phyloP scores from a whole-genome alignment of 2,113 vertebrate species.

The Campylorhamphus procurvoides region DNA sequence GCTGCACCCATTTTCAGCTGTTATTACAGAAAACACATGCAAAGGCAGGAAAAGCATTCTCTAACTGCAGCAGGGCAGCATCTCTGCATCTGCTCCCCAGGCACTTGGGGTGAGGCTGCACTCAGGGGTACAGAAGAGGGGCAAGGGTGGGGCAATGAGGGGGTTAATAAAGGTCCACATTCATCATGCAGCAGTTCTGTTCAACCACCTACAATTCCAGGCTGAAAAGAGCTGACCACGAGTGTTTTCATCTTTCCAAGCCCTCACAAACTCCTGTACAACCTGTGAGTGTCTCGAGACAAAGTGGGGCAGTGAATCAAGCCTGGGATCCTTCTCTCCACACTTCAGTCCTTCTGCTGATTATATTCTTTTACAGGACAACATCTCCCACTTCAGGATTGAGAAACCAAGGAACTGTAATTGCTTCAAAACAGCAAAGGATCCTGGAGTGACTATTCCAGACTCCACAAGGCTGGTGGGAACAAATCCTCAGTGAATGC shows the following conservation, averaged over 20 bases:
- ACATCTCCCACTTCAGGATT: background rate
- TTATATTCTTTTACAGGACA: background rate
- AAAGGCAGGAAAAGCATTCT: background rate
- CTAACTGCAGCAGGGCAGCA: background rate
- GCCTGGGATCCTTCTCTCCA: background rate
- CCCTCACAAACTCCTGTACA: background rate
- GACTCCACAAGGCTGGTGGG: background rate
- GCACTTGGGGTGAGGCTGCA: background rate
- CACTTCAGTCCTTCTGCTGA: background rate
- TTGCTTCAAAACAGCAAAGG: background rate
- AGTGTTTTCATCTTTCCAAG: background rate
- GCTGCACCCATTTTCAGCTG: background rate
- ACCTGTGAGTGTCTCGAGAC: background rate
- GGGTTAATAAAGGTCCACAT: background rate
- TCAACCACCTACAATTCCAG: background rate
- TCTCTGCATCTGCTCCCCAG: background rate
- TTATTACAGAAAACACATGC: background rate
- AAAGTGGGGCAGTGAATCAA: background rate
- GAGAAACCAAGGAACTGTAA: background rate
- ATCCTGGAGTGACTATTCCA: background rate
- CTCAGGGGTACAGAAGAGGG: background rate
- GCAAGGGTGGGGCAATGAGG: background rate
- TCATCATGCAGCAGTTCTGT: background rate
- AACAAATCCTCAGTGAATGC: background rate
- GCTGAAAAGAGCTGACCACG: background rate